These are phyloP conservation scores for Labroides dimidiatus DNA, from an alignment of 2,797 vertebrate species.

Conservation along the genomic window DNA sequence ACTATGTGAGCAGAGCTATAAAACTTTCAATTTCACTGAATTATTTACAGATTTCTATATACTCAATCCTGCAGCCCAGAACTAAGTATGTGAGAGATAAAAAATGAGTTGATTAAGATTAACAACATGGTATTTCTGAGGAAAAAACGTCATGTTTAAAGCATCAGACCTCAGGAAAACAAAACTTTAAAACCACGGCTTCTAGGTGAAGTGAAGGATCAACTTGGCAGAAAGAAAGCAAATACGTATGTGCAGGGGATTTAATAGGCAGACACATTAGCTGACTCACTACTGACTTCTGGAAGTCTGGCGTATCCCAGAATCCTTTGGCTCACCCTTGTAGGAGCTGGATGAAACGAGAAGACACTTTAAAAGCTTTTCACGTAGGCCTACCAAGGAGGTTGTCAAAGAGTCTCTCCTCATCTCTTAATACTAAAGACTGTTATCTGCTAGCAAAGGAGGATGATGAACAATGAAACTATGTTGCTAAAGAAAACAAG, in stretches of 20 bases:
- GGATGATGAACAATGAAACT: constrained; percentile 4
- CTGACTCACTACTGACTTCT: constrained; percentile 69
- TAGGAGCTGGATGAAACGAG: constrained; percentile 70
- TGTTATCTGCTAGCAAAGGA: constrained; percentile 12
- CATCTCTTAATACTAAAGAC: constrained; percentile 22
- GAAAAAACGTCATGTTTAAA: constrained; percentile 1
- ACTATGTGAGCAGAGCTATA: not conserved
- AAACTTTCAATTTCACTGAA: not conserved
- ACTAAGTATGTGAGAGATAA: not conserved
- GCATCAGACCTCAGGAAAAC: constrained; percentile 6
- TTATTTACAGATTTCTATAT: constrained; percentile 4
- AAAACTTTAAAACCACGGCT: constrained; percentile 15
- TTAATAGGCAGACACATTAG: constrained; percentile 60
- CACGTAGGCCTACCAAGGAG: constrained; percentile 52
- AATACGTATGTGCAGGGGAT: constrained; percentile 51
- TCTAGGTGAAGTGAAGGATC: constrained; percentile 27
- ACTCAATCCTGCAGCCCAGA: not conserved
- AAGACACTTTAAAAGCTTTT: constrained; percentile 69
- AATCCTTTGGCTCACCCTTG: constrained; percentile 59
- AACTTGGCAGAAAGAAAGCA: constrained; percentile 36
- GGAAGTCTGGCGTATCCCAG: constrained; percentile 60
- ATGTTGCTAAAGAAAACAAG: constrained; percentile 4
- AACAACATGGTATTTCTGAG: not conserved
- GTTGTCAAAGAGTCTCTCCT: constrained; percentile 7
- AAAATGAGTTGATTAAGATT: constrained; percentile 1